Evolutionary conservation across 2,113 vertebrate species (phyloP).

Genomic region (Anguilla rostrata): DNA sequence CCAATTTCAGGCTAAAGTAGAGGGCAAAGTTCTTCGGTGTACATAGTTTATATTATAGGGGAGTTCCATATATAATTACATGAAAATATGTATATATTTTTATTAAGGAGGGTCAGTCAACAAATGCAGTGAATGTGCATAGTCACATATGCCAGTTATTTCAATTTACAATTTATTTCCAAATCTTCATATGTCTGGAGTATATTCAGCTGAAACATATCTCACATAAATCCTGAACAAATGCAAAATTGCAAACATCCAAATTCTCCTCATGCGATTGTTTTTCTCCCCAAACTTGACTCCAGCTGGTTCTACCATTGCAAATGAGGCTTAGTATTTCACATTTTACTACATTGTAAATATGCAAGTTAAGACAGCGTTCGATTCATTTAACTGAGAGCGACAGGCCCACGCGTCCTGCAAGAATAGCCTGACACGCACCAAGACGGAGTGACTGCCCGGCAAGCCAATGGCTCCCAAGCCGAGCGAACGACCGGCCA

Average conservation of each 20-base stretch:
- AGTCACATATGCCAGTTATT: background rate
- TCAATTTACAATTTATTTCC: background rate
- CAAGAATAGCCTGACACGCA: background rate
- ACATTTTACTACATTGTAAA: background rate
- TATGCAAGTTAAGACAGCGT: background rate
- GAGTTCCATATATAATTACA: background rate
- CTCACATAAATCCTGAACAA: background rate
- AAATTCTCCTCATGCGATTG: background rate
- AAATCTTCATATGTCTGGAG: background rate
- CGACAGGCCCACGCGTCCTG: background rate
- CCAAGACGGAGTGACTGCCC: constrained; percentile 1
- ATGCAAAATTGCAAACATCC: background rate
- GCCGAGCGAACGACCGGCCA: background rate
- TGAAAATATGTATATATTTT: background rate
- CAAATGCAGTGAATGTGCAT: too few relatives aligned
- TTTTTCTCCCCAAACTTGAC: background rate
- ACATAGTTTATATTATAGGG: background rate
- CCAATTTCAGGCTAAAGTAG: background rate
- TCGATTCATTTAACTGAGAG: background rate
- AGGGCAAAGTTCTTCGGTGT: background rate
- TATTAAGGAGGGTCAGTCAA: too few relatives aligned
- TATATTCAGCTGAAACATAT: background rate
- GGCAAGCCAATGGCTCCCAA: constrained; percentile 1
- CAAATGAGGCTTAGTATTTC: background rate
- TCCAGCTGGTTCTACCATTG: background rate